These are phyloP conservation scores for Carabus problematicus DNA, from an alignment of 2,888 invertebrate genomes.

Conservation along the genomic window DNA sequence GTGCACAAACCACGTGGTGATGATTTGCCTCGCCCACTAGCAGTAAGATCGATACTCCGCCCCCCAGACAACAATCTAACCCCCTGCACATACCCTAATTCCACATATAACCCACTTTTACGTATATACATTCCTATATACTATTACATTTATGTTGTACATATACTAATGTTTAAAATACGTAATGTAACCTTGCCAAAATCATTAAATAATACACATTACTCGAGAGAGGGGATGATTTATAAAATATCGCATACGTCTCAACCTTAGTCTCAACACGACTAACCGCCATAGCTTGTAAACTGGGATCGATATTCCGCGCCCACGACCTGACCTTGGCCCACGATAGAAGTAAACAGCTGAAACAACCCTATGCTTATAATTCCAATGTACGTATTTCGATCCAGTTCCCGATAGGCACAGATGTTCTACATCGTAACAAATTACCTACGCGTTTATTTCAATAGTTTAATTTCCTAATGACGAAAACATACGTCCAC, in stretches of 20 bases:
- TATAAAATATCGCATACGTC: too few relatives aligned
- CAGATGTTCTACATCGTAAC: too few relatives aligned
- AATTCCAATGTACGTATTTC: constrained; percentile 4
- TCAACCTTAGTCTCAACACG: too few relatives aligned
- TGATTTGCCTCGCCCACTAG: constrained; percentile 23
- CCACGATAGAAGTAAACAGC: constrained; percentile 37
- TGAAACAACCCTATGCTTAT: constrained; percentile 31
- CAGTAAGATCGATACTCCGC: constrained; percentile 30
- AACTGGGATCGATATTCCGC: constrained; percentile 36
- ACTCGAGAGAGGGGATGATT: not conserved
- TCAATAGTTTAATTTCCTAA: too few relatives aligned
- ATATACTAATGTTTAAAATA: too few relatives aligned
- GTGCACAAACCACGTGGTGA: constrained; percentile 21
- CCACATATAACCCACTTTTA: too few relatives aligned
- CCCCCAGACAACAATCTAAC: constrained; percentile 34
- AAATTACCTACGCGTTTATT: not conserved
- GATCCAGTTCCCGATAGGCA: not conserved
- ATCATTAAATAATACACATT: not conserved
- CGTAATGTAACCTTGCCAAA: too few relatives aligned
- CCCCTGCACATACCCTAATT: not conserved
- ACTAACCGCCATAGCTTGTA: not conserved
- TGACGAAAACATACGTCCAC: not conserved
- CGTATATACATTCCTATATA: too few relatives aligned
- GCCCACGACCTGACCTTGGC: constrained; percentile 40
- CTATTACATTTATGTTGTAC: too few relatives aligned